Percentiles rank a stretch among this genome's conserved stretches.
phyloP scores from a whole-genome alignment of 2,888 invertebrate species.

The Frankliniella intonsa region DNA sequence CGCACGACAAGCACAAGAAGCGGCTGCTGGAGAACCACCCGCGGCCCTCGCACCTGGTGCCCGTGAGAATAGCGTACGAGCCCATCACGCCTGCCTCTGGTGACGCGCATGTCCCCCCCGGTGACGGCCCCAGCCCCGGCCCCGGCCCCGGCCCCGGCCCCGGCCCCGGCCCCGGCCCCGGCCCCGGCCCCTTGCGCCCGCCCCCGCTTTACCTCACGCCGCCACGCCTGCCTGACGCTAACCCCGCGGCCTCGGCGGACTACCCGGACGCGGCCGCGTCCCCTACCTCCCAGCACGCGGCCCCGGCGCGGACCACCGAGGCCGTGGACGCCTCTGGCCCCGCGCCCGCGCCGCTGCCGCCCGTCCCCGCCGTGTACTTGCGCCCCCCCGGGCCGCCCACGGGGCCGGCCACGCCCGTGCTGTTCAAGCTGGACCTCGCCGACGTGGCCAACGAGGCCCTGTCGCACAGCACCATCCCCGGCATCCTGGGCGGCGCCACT shows the following conservation, averaged over 20 bases:
- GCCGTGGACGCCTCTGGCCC: background rate
- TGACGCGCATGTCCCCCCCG: background rate
- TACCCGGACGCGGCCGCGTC: background rate
- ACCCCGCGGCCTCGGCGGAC: background rate
- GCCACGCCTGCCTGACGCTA: slow-evolving; percentile 1
- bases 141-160: background rate
- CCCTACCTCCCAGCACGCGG: background rate
- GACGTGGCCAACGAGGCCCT: background rate
- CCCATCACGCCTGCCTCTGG: background rate
- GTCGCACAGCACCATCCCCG: slow-evolving; percentile 10
- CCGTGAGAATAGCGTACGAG: slow-evolving; percentile 7
- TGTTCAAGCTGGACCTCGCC: background rate
- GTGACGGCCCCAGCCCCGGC: background rate
- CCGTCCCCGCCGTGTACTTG: slow-evolving; percentile 7
- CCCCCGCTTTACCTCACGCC: slow-evolving; percentile 2
- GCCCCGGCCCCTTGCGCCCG: background rate
- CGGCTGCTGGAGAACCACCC: background rate
- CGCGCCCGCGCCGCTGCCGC: background rate
- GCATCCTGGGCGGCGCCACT: background rate
- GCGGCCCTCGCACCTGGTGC: slow-evolving; percentile 1
- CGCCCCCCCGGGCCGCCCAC: background rate
- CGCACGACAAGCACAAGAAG: background rate
- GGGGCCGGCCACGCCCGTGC: background rate
- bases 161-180: background rate
- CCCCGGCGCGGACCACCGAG: too few species aligned